phyloP scores from a whole-genome alignment of 2,888 invertebrate species.

The Drosophila mimica region DNA sequence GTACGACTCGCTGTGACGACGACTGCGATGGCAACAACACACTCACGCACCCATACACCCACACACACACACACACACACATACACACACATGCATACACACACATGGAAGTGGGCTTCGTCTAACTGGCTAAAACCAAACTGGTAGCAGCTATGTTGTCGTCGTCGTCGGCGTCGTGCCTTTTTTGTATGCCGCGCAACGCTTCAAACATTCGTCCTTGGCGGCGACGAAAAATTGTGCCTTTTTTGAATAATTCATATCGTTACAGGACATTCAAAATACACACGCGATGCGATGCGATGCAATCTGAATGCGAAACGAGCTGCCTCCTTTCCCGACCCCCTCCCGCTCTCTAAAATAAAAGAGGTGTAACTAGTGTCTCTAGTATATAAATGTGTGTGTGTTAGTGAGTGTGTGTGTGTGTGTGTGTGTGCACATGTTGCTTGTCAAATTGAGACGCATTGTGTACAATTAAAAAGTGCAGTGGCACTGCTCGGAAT shows the following conservation, averaged over 20 bases:
- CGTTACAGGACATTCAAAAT: conserved; percentile 85
- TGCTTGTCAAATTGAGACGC: conserved; percentile 77
- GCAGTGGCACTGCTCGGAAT: conserved; percentile 54
- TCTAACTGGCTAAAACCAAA: conserved; percentile 74
- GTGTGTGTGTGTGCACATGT: conserved; percentile 62
- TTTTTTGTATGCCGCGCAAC: conserved; percentile 83
- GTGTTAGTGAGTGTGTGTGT: conserved; percentile 27
- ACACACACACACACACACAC: conserved; percentile 29
- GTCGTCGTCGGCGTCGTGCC: conserved; percentile 58
- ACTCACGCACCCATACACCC: conserved; percentile 27
- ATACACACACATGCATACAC: conserved; percentile 20
- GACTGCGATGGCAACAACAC: conserved; percentile 39
- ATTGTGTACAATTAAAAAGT: conserved; percentile 68
- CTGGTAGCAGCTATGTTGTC: conserved; percentile 57
- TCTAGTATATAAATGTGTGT: conserved; percentile 6
- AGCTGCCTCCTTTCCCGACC: conserved; percentile 26
- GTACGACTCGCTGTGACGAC: conserved; percentile 65
- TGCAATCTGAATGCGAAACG: conserved; percentile 84
- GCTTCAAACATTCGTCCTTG: conserved; percentile 83
- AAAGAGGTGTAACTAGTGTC: conserved; percentile 45
- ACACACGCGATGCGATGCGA: conserved; percentile 78
- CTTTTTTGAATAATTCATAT: conserved; percentile 85
- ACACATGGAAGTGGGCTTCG: conserved; percentile 50
- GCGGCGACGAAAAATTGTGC: conserved; percentile 76
- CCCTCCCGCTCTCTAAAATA: neutral